Base-by-base conservation (phyloP, 2,797 vertebrate species). In the Lepidocolaptes lacrymiger region DNA sequence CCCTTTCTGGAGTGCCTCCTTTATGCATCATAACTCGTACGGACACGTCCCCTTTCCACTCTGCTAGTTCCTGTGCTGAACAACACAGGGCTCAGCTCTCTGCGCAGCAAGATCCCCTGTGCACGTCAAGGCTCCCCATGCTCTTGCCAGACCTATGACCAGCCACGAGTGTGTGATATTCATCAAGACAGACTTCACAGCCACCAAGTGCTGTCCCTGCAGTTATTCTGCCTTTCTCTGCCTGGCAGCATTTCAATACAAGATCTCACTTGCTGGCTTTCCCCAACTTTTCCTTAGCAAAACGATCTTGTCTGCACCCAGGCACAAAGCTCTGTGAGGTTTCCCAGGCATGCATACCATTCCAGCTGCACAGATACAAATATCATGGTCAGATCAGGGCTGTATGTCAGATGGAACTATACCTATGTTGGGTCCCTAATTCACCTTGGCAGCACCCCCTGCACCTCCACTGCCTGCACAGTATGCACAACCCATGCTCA, bases 301-400 rank as follows among this genome's bases (percentile, higher is more conserved):
- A 83, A 15, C 19, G 14, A 62, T 18, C 48, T 52, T 77, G n/a
- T 18, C 41, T 71, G 56, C n/a, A 54, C 21, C 5, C 48, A 69
- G 56, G 10, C 37, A 36, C 46, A 76, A 64, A 85, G 44, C 55
- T 61, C 54, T 36, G 32, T 26, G 54, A 63, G 46, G 32, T 15
- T 4, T 14, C 36, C 22, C 32, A 54, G 28, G 46, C 67, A 64
- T 0, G 0, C 54, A 78, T 61, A 59, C 1, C 4, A n/a, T 15
- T 18, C 3, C 32, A 61, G 51, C 37, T 54, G 51, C 0, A 0
- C 11, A 8, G 41, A 62, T 44, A 63, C 0, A 0, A 83, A 52
- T 1, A 6, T n/a, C 4, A 54, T 9, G 2, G 2, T 37, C 54
- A 58, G 64, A 68, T 20, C 43, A 39, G 22, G 10, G n/a, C 55